phyloP scores from a whole-genome alignment of 2,797 vertebrate genomes.

The Toxotes lorentzi region DNA sequence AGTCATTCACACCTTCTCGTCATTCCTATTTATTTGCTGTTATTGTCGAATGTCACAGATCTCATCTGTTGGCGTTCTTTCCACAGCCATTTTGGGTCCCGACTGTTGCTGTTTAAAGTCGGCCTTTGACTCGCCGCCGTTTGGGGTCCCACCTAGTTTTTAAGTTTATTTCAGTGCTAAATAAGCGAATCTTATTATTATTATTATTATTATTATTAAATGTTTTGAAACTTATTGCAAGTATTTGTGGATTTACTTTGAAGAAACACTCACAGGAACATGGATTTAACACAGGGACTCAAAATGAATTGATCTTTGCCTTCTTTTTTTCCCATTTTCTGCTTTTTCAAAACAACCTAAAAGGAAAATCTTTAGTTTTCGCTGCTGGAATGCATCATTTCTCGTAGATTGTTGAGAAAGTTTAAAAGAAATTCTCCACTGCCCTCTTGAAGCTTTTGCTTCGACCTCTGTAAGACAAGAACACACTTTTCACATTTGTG shows the following conservation, averaged over 20 bases:
- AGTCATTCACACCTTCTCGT: conserved; percentile 16
- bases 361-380: not conserved
- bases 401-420: not conserved
- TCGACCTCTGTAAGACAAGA: conserved; percentile 10
- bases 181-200: not conserved
- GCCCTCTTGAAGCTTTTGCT: not conserved
- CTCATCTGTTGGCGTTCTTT: not conserved
- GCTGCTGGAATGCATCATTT: not conserved
- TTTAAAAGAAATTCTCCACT: not conserved
- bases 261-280: conserved; percentile 8
- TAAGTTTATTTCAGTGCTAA: conserved; percentile 21
- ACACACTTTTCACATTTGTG: conserved; percentile 32
- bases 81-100: not conserved
- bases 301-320: not conserved
- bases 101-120: conserved; percentile 7
- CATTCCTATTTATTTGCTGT: conserved; percentile 64
- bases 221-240: not conserved
- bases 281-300: not conserved
- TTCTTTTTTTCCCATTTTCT: not conserved
- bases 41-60: conserved; percentile 20
- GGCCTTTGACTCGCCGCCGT: not conserved
- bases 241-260: conserved; percentile 23
- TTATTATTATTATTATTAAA: conserved; percentile 3
- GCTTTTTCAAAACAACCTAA: conserved; percentile 3
- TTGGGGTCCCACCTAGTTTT: not conserved